Percentiles rank a stretch among this genome's conserved stretches.
These are phyloP conservation scores for Drosophila simulans DNA, from an alignment of 1,140 invertebrate genomes.

Conservation along the genomic window DNA sequence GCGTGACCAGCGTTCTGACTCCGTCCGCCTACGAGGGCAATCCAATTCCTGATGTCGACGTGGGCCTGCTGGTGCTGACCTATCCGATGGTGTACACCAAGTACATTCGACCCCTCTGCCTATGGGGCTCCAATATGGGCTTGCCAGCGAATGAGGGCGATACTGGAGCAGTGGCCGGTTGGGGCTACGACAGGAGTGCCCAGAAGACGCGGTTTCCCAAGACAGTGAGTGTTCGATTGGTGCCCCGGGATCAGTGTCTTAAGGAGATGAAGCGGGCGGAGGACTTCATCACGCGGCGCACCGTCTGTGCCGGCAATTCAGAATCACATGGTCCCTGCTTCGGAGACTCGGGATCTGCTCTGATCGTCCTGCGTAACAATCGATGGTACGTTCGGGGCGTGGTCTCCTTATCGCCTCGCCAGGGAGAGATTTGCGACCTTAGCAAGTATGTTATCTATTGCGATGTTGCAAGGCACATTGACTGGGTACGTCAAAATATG, in stretches of 20 bases:
- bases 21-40: not conserved
- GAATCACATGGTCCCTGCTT: slow-evolving; percentile 13
- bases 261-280: slow-evolving; percentile 8
- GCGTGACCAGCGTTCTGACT: slow-evolving; percentile 6
- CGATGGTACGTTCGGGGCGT: slow-evolving; percentile 12
- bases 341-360: slow-evolving; percentile 14
- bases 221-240: slow-evolving; percentile 14
- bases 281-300: slow-evolving; percentile 12
- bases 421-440: slow-evolving; percentile 6
- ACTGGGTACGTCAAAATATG: slow-evolving; percentile 21
- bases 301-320: slow-evolving; percentile 4
- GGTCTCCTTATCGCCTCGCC: slow-evolving; percentile 7
- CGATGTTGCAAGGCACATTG: slow-evolving; percentile 14
- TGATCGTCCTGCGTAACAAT: slow-evolving; percentile 12
- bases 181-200: slow-evolving; percentile 3
- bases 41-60: slow-evolving; percentile 8
- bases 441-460: slow-evolving; percentile 23
- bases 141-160: slow-evolving; percentile 4
- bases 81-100: slow-evolving; percentile 2
- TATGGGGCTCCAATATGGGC: not conserved
- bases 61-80: slow-evolving; percentile 11
- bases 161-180: slow-evolving; percentile 6
- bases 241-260: slow-evolving; percentile 12
- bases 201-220: slow-evolving; percentile 18
- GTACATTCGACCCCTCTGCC: slow-evolving; percentile 15